Evolutionary conservation across 2,797 vertebrate species (phyloP).

Genomic region (Aeoliscus strigatus): DNA sequence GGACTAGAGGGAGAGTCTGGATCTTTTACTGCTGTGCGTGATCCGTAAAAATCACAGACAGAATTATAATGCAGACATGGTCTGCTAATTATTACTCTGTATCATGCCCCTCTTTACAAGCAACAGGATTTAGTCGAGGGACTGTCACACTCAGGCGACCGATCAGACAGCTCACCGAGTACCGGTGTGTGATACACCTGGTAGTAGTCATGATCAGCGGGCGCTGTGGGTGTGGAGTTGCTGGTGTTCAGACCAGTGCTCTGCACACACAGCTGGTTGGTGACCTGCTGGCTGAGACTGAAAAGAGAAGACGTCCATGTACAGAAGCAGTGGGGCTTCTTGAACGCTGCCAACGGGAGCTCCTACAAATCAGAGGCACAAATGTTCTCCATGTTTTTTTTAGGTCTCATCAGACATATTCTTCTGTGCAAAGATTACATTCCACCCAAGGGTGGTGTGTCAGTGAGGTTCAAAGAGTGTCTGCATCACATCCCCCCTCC

Average conservation of each 20-base stretch:
- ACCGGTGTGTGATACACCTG: slow-evolving; percentile 92
- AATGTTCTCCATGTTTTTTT: neutral
- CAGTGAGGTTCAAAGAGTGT: neutral
- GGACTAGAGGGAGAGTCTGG: too few relatives aligned
- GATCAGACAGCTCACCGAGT: slow-evolving; percentile 77
- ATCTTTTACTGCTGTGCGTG: slow-evolving; percentile 5
- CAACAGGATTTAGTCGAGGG: too few relatives aligned
- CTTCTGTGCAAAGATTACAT: neutral
- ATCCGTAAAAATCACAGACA: slow-evolving; percentile 4
- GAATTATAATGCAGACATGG: slow-evolving; percentile 5
- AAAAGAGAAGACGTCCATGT: slow-evolving; percentile 80
- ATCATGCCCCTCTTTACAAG: neutral
- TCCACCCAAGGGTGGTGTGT: slow-evolving; percentile 5
- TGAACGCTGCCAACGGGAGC: slow-evolving; percentile 85
- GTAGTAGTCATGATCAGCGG: slow-evolving; percentile 56
- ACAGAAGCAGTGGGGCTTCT: slow-evolving; percentile 82
- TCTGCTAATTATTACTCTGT: slow-evolving; percentile 2
- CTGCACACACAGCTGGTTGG: slow-evolving; percentile 65
- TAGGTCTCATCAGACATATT: slow-evolving; percentile 10
- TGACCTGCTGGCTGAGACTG: slow-evolving; percentile 63
- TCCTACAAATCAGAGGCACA: slow-evolving; percentile 74
- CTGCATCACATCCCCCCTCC: neutral
- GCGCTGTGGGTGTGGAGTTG: neutral
- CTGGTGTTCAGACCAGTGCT: slow-evolving; percentile 30
- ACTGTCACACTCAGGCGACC: neutral